Evolutionary conservation across 2,888 invertebrate genomes (phyloP).

Genomic region (Nymphalis urticae): DNA sequence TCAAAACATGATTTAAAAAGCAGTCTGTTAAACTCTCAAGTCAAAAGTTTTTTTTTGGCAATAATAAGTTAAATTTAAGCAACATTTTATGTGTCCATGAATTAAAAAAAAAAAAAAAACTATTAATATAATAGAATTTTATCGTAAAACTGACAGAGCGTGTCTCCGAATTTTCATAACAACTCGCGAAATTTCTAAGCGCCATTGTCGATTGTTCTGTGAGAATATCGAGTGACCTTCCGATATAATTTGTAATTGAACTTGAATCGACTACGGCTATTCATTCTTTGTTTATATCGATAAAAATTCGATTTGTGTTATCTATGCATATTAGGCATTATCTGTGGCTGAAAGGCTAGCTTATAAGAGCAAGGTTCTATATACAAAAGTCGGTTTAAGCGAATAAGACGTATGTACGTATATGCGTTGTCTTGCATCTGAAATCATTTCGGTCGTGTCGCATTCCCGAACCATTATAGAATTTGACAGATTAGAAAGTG

Average conservation of each 20-base stretch:
- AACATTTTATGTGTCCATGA: background rate
- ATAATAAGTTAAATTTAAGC: background rate
- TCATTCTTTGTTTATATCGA: conserved; percentile 9
- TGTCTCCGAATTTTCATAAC: conserved; percentile 28
- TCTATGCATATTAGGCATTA: background rate
- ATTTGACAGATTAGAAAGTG: too few relatives aligned
- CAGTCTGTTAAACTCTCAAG: too few relatives aligned
- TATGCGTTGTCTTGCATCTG: too few relatives aligned
- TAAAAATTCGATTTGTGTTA: background rate
- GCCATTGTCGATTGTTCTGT: conserved; percentile 3
- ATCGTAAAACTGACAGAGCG: conserved; percentile 11
- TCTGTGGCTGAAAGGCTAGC: too few relatives aligned
- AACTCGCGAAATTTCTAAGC: conserved; percentile 24
- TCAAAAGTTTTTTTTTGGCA: background rate
- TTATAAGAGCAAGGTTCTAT: too few relatives aligned
- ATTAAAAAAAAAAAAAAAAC: background rate
- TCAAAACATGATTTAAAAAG: too few relatives aligned
- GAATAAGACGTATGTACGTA: too few relatives aligned
- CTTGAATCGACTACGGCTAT: conserved; percentile 2
- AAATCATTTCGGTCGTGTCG: too few relatives aligned
- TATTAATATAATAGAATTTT: background rate
- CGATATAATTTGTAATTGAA: conserved; percentile 5
- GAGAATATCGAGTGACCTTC: conserved; percentile 6
- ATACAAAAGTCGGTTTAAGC: too few relatives aligned
- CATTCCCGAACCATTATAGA: too few relatives aligned